Conservation (phyloP, 2,888 invertebrate genomes). For the Tiliacea aurago region DNA sequence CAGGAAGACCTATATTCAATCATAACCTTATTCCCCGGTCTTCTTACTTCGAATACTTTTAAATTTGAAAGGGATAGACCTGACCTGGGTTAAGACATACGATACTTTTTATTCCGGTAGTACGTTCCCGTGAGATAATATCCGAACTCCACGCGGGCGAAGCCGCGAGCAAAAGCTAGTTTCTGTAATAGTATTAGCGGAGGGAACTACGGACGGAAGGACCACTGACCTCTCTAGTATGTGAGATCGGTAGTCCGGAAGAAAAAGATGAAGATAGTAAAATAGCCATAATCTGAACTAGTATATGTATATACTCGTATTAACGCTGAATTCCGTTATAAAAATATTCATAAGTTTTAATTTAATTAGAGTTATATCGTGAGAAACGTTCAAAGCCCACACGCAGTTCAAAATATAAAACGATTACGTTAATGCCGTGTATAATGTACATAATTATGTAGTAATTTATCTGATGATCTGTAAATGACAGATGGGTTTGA, state of each 20-base stretch:
- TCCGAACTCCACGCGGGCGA: no score
- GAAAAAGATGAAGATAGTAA: conserved; percentile 12
- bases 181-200: conserved; percentile 1
- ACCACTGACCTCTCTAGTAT: conserved; percentile 29
- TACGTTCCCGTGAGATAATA: no score
- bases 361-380: conserved; percentile 35
- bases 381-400: conserved; percentile 42
- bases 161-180: no score
- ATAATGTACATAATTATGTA: conserved; percentile 18
- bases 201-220: conserved; percentile 18
- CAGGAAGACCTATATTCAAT: no score
- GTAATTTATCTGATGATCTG: conserved; percentile 51
- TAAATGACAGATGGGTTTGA: conserved; percentile 35
- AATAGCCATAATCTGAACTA: conserved; percentile 5
- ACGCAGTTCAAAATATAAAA: conserved; percentile 43
- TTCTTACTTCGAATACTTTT: no score
- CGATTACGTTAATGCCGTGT: conserved; percentile 46
- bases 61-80: no score
- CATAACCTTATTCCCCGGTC: no score
- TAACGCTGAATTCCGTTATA: conserved; percentile 18
- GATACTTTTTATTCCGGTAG: no score
- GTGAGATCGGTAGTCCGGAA: conserved; percentile 13
- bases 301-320: neutral
- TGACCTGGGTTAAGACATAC: no score
- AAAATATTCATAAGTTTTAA: conserved; percentile 21